phyloP scores from a whole-genome alignment of 2,113 vertebrate species.

The Arvicanthis niloticus region DNA sequence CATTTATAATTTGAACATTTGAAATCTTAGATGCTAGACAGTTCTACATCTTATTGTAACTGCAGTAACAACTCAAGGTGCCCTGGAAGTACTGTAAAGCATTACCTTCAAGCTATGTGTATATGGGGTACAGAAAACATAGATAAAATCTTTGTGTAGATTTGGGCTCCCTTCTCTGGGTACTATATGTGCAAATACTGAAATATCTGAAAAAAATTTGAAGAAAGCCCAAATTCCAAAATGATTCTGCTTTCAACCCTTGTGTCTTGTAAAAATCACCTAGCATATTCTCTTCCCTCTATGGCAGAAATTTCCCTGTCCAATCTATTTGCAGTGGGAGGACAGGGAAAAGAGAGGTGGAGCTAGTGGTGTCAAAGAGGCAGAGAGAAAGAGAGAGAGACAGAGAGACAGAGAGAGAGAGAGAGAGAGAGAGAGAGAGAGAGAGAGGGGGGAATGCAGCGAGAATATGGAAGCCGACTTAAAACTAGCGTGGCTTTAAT shows the following conservation, averaged over 20 bases:
- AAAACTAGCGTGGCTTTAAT: no score
- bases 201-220: not conserved
- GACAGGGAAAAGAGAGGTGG: no score
- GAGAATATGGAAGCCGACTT: no score
- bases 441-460: no score
- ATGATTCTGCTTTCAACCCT: not conserved
- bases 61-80: not conserved
- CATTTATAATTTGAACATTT: not conserved
- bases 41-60: not conserved
- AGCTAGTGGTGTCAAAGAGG: no score
- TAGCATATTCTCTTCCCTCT: not conserved
- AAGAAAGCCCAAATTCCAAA: not conserved
- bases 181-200: not conserved
- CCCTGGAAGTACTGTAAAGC: not conserved
- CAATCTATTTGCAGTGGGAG: no score
- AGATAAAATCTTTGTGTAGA: not conserved
- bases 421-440: no score
- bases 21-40: not conserved
- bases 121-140: not conserved
- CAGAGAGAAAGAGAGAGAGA: no score
- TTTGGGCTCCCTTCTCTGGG: not conserved
- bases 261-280: not conserved
- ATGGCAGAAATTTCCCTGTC: no score
- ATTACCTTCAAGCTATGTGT: not conserved
- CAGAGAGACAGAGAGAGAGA: no score